Evolutionary conservation across 2,113 vertebrate species (phyloP), one percentile per base, ranked within the genome.

Genomic region (Pelecanoides urinatrix): DNA sequence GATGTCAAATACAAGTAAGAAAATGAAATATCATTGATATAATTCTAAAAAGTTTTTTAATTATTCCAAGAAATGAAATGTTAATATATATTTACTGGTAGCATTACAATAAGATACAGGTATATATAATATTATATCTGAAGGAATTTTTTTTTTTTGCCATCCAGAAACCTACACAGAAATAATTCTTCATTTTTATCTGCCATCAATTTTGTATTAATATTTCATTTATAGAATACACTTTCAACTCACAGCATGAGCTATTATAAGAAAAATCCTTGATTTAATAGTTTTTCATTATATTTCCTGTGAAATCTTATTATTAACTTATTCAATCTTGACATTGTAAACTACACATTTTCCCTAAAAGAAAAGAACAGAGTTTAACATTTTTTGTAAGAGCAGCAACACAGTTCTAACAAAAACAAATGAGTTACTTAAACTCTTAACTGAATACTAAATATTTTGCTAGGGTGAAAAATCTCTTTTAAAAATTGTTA

Each of bases 201-300:
- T 96, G 89, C 90, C 76, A 90, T 88, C 74, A 97, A 93, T 97
- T 98, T 97, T 95, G 29, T 92, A 92, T 96, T 97, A 97, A 94
- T 96, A 95, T 97, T 97, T 98, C 96, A 96, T 94, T 98, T 97
- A 71, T 67, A 97, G 89, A 96, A 95, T 92, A 94, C 16, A 80
- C 97, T 98, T 96, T 94, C 98, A 97, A 94, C 66, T 83, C 97
- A 89, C 91, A 97, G 95, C 94, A 83, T 96, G 97, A 96, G 87
- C 83, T 88, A 85, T 56, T 93, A 71, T 66, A 94, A 96, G 74
- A 92, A 96, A 91, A 96, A 93, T 56, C 4, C 36, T 93, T 73
- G 89, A 90, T 97, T 96, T 98, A 98, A 97, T 90, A 96, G 93
- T 87, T 96, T 89, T 96, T 96, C 95, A 90, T 97, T 96, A 59